A percentile compares a stretch with the other conserved stretches of the same genome.
Conservation (phyloP, 1,140 invertebrate genomes). For the Papilio helenus region DNA sequence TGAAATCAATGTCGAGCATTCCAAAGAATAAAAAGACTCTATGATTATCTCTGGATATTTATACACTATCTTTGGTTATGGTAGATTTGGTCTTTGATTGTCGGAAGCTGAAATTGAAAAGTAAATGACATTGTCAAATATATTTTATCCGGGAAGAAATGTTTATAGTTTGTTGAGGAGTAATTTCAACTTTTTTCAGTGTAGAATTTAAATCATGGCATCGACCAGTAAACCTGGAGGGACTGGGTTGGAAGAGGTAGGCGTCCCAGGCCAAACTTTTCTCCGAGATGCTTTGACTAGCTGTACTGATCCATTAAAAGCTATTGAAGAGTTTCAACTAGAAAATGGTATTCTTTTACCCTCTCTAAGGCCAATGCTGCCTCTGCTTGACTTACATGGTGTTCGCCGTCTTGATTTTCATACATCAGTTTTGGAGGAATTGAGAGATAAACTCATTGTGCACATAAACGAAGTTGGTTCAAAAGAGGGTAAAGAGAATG, state of each 20-base stretch:
- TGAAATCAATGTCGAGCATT: background rate
- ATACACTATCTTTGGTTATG: too few species aligned
- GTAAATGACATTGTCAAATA: background rate
- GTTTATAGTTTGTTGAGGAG: background rate
- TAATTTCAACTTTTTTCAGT: background rate
- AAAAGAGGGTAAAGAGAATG: slow-evolving; percentile 89
- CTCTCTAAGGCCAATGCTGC: slow-evolving; percentile 96
- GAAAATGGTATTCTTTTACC: slow-evolving; percentile 97
- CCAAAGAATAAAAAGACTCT: too few species aligned
- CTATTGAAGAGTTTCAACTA: slow-evolving; percentile 98
- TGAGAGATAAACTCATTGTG: slow-evolving; percentile 93
- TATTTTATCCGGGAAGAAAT: slow-evolving; percentile 17
- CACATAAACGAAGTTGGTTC: slow-evolving; percentile 95
- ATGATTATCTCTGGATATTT: too few species aligned
- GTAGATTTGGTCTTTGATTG: too few species aligned
- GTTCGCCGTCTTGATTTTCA: slow-evolving; percentile 97
- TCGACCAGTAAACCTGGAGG: slow-evolving; percentile 77
- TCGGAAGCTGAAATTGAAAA: too few species aligned
- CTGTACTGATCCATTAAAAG: slow-evolving; percentile 97
- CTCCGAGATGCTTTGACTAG: slow-evolving; percentile 96
- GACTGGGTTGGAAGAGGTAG: slow-evolving; percentile 92
- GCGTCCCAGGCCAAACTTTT: slow-evolving; percentile 94
- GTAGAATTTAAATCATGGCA: slow-evolving; percentile 57
- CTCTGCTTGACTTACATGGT: slow-evolving; percentile 96
- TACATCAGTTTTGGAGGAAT: slow-evolving; percentile 96